Conservation (phyloP, 2,797 vertebrate genomes). For the Sphaeramia orbicularis region DNA sequence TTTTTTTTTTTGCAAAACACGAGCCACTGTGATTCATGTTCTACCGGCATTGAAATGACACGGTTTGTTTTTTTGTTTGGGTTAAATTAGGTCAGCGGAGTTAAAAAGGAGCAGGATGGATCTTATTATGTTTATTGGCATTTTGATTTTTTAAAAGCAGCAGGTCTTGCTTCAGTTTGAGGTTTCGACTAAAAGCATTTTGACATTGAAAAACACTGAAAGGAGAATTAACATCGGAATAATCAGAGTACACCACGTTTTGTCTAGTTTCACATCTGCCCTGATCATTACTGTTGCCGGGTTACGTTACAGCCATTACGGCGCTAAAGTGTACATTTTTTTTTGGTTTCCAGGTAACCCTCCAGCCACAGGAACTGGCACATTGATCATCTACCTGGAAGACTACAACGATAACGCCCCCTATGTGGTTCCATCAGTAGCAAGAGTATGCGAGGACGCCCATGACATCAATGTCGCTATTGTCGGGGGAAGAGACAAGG, state of each 20-base stretch:
- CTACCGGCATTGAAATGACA: slow-evolving; percentile 21
- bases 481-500: slow-evolving; percentile 91
- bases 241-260: slow-evolving; percentile 24
- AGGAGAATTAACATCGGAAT: slow-evolving; percentile 23
- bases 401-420: slow-evolving; percentile 97
- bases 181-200: slow-evolving; percentile 6
- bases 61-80: slow-evolving; percentile 41
- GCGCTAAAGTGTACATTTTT: too few relatives aligned
- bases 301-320: too few relatives aligned
- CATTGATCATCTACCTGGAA: slow-evolving; percentile 91
- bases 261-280: not conserved
- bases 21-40: slow-evolving; percentile 59
- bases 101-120: slow-evolving; percentile 17
- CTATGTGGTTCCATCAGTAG: slow-evolving; percentile 90
- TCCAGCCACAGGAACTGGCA: slow-evolving; percentile 93
- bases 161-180: not conserved
- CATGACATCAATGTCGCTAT: slow-evolving; percentile 92
- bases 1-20: slow-evolving; percentile 41
- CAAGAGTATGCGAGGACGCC: slow-evolving; percentile 92
- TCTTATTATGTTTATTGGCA: slow-evolving; percentile 15
- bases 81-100: slow-evolving; percentile 47
- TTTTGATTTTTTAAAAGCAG: slow-evolving; percentile 1
- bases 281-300: too few relatives aligned
- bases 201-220: slow-evolving; percentile 12
- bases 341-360: slow-evolving; percentile 86